Conservation (phyloP, 37 sponge, comb jelly and placozoan species). For the Geodia barretti region DNA sequence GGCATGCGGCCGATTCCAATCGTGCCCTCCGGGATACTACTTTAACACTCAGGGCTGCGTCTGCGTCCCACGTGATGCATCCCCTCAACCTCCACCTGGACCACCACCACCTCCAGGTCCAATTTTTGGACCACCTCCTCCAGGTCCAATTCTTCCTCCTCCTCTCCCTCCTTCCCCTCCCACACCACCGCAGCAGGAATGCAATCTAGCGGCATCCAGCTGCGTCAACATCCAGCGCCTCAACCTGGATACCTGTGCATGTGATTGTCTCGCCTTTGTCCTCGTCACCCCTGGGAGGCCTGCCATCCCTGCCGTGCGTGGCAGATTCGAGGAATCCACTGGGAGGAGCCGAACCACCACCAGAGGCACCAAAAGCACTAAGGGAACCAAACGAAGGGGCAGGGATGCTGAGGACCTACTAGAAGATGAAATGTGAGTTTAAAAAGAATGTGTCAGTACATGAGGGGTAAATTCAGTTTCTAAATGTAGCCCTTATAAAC, state of each 20-base stretch:
- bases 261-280: constrained; percentile 3
- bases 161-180: too few species aligned
- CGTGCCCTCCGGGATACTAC: neutral
- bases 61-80: neutral
- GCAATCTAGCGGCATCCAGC: neutral
- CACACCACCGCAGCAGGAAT: neutral
- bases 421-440: neutral
- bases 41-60: neutral
- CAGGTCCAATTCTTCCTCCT: too few species aligned
- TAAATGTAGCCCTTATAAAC: too few species aligned
- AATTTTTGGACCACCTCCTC: too few species aligned
- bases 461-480: too few species aligned
- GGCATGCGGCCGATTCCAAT: neutral
- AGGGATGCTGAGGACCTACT: neutral
- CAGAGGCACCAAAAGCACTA: neutral
- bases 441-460: neutral
- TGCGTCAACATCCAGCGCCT: constrained; percentile 3
- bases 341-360: neutral
- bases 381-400: neutral
- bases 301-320: neutral
- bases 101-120: too few species aligned
- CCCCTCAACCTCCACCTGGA: too few species aligned
- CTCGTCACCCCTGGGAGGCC: neutral
- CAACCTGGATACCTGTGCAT: constrained; percentile 15
- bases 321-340: neutral